phyloP scores from a whole-genome alignment of 92 coral and sea anemone species.

The Umimayanthus kanabou region DNA sequence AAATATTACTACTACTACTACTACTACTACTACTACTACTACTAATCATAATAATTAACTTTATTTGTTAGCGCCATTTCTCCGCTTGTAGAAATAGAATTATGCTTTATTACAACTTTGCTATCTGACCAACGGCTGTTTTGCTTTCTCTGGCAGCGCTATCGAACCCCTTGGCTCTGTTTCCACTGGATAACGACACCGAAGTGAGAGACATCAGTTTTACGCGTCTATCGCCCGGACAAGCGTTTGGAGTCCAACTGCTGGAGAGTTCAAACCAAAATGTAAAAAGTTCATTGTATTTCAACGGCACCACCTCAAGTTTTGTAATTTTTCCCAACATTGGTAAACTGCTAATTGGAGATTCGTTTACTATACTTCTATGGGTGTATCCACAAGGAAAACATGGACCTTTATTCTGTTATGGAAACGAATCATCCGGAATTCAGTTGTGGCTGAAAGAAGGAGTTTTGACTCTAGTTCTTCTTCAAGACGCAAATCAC shows the following conservation, averaged over 20 bases:
- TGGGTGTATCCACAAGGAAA: slow-evolving; percentile 5
- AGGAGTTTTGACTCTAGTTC: background rate
- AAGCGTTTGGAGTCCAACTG: slow-evolving; percentile 1
- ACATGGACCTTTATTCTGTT: background rate
- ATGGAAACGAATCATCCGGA: slow-evolving; percentile 4
- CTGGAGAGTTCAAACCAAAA: background rate
- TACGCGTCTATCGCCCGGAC: background rate
- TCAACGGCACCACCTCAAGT: slow-evolving; percentile 4
- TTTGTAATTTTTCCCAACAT: background rate
- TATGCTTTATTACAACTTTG: too few relatives aligned
- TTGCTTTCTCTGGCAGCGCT: background rate
- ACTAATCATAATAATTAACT: too few relatives aligned
- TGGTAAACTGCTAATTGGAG: background rate
- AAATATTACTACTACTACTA: too few relatives aligned
- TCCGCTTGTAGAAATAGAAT: too few relatives aligned
- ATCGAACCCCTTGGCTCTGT: background rate
- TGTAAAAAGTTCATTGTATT: background rate
- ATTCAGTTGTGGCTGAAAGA: slow-evolving; percentile 12
- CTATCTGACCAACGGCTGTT: background rate
- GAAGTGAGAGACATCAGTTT: background rate
- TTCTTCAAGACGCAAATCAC: background rate
- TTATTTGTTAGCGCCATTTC: too few relatives aligned
- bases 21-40: too few relatives aligned
- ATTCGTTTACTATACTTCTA: background rate
- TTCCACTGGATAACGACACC: background rate